Percentiles rank a stretch among this genome's conserved stretches.
These are phyloP conservation scores for Thereva nobilitata DNA, from an alignment of 2,888 invertebrate species.

Conservation along the genomic window DNA sequence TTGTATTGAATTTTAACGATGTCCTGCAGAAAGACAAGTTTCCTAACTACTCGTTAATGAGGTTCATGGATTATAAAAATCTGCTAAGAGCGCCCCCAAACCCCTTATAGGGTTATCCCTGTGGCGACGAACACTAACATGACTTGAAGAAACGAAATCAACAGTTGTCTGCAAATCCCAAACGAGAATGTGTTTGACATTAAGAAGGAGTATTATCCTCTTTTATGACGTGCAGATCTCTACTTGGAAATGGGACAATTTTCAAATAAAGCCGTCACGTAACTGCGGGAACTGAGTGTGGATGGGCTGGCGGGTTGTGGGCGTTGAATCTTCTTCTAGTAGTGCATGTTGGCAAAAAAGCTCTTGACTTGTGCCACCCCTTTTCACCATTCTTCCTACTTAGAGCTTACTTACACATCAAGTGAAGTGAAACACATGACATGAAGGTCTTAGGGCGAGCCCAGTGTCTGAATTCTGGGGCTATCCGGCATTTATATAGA, in stretches of 20 bases:
- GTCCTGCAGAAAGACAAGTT: too few relatives aligned
- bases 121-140: not conserved
- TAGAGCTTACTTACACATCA: constrained; percentile 31
- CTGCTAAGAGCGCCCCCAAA: constrained; percentile 10
- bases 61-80: constrained; percentile 32
- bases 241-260: constrained; percentile 41
- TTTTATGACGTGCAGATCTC: constrained; percentile 41
- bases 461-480: constrained; percentile 3
- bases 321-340: not conserved
- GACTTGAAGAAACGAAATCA: constrained; percentile 29
- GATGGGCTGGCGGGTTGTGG: too few relatives aligned
- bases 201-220: constrained; percentile 41
- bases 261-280: constrained; percentile 42
- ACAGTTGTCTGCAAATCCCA: constrained; percentile 41
- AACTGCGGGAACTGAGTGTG: constrained; percentile 20
- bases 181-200: constrained; percentile 41
- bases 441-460: constrained; percentile 35
- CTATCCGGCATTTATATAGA: too few relatives aligned
- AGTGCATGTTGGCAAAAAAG: constrained; percentile 33
- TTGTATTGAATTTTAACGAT: too few relatives aligned
- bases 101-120: not conserved
- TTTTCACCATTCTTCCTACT: too few relatives aligned
- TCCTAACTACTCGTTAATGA: constrained; percentile 3
- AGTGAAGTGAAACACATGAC: constrained; percentile 38
- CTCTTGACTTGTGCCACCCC: constrained; percentile 27